A percentile compares a stretch with the other conserved stretches of the same genome.
Conservation (phyloP, 1,140 invertebrate species). For the Frieseomelitta varia region DNA sequence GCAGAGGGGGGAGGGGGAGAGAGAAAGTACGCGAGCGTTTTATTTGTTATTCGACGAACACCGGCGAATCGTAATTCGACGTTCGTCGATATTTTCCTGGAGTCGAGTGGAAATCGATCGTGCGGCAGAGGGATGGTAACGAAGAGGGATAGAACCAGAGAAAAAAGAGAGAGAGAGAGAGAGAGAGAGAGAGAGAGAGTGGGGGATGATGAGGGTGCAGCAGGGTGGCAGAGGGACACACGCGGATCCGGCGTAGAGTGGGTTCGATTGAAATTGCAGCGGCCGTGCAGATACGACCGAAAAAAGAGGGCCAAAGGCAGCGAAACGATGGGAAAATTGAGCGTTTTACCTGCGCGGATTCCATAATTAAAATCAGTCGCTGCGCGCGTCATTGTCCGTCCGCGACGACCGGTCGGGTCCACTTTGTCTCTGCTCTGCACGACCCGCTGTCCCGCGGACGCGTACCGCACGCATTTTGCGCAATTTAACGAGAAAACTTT, state of each 20-base stretch:
- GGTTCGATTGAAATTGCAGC: conserved; percentile 47
- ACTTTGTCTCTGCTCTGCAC: conserved; percentile 43
- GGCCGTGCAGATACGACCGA: conserved; percentile 1
- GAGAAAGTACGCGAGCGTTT: neutral
- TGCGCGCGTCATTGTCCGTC: conserved; percentile 64
- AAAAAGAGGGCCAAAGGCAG: conserved; percentile 22
- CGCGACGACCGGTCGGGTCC: conserved; percentile 7
- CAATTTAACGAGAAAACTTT: conserved; percentile 80
- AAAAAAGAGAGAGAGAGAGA: neutral
- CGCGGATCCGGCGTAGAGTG: conserved; percentile 17
- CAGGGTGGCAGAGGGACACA: conserved; percentile 36
- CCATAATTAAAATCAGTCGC: conserved; percentile 74
- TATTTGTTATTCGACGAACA: conserved; percentile 37
- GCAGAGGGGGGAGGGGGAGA: no score
- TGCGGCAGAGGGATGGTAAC: conserved; percentile 7
- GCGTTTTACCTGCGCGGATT: conserved; percentile 64
- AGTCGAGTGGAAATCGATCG: conserved; percentile 65
- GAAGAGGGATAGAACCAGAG: no score
- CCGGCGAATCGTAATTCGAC: conserved; percentile 52
- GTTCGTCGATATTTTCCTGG: conserved; percentile 56
- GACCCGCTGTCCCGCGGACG: conserved; percentile 32
- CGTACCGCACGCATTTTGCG: conserved; percentile 66
- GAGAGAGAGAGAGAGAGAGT: neutral
- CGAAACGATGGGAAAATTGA: conserved; percentile 52
- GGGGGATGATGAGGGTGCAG: neutral